Evolutionary conservation across 2,797 vertebrate genomes (phyloP), one percentile per base, ranked within the genome.

Genomic region (Danio kyathit): DNA sequence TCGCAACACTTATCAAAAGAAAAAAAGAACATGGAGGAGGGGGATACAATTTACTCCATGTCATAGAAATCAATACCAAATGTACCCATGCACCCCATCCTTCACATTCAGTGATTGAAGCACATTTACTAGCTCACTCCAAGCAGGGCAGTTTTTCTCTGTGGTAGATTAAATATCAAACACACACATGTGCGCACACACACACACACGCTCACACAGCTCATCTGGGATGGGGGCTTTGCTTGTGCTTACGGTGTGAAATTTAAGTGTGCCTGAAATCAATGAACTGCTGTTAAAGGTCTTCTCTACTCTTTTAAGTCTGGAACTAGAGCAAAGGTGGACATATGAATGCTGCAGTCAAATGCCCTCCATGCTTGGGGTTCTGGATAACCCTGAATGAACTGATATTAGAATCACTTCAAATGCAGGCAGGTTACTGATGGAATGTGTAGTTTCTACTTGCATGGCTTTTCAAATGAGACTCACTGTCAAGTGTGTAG

Each of bases 181-280:
- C 64, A 29, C 52, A 29, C 52, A 44, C 44, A 38, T 29, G 29
- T 29, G 29, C 29, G 29, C 7, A 4, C 64, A 5, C 64, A 43
- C 75, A 5, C 64, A 43, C 75, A 69, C 64, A 69, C 64, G 41
- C 14, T 49, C 8, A 29, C 29, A 8, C 57, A 54, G 12, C 59
- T 64, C 49, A 74, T 49, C 60, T 74, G 60, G 19, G 19, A 65
- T 1, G 0, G 16, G 49, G 16, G 29, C 41, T 46, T 80, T 56
- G 48, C 40, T 59, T 82, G 48, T 67, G 72, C 64, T 70, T 29
- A 73, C 63, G 16, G 79, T 76, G 54, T 76, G 64, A 76, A 76
- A 76, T 76, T 76, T 66, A 76, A 76, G 63, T 71, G 57, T 17
- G 14, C 43, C 74, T 56, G 44, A 72, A 82, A 73, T 82, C 75